Evolutionary conservation across 2,797 vertebrate genomes (phyloP), one percentile per base, ranked within the genome.

Genomic region (Toxotes lorentzi): DNA sequence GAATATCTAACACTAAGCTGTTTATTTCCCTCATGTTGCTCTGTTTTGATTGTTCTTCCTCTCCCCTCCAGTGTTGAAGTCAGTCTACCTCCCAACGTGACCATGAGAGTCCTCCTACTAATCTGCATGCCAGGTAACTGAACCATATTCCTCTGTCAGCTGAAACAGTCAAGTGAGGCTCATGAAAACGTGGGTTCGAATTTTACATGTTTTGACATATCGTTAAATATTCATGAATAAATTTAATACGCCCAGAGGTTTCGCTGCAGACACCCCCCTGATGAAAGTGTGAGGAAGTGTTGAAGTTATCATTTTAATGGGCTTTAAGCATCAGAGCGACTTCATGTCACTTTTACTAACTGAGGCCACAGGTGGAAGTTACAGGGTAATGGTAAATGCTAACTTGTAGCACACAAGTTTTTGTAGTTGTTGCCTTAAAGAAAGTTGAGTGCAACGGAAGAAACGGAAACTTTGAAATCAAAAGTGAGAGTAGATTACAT

Each of bases 21-120:
- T 79, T 76, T 51, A 27, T 79, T 62, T 23, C 56, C 23, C 53
- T 80, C 68, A 30, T 70, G 48, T 70, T 78, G 27, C 24, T 76
- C 41, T 79, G 70, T 76, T 70, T 41, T 76, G 38, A 59, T 43
- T 51, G 13, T 56, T 75, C n/a, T 40, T 35, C 1, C 51, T 86
- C 45, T 70, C 24, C 41, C 61, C 62, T 75, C 24, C 86, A 88
- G 90, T 72, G 79, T 65, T 80, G 76, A 75, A 84, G 88, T 91
- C 76, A 84, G 83, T 80, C 91, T 90, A 87, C 94, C 93, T 94
- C 93, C 88, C 76, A 89, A 51, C 95, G 94, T 4, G 76, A 94
- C 90, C 92, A 96, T 85, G 85, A 91, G 89, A 90, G 83, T 90
- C 87, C 85, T 95, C 67, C 64, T 91, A 14, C 41, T 90, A 30